A percentile compares a stretch with the other conserved stretches of the same genome.
phyloP scores from a whole-genome alignment of 2,888 invertebrate species.

The Dascillus cervinus region DNA sequence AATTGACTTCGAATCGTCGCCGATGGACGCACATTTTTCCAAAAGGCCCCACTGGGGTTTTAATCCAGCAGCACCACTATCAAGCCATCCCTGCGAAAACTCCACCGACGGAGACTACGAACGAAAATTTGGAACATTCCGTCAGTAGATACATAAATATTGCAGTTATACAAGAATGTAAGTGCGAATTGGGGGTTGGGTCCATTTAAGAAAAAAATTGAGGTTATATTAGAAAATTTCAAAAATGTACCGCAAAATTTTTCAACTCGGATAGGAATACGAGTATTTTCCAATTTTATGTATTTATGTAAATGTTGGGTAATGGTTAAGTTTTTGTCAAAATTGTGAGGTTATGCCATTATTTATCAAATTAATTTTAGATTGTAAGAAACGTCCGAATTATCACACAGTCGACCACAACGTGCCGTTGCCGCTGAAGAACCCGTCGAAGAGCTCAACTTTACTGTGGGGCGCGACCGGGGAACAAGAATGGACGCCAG shows the following conservation, averaged over 20 bases:
- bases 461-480: conserved; percentile 91
- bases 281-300: background rate
- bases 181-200: too few species aligned
- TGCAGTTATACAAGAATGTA: too few species aligned
- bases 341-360: too few species aligned
- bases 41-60: conserved; percentile 82
- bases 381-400: conserved; percentile 41
- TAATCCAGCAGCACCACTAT: conserved; percentile 91
- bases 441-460: conserved; percentile 51
- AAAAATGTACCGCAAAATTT: too few species aligned
- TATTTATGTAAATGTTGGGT: too few species aligned
- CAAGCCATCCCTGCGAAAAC: conserved; percentile 67
- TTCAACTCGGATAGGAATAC: too few species aligned
- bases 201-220: too few species aligned
- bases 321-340: too few species aligned
- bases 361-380: conserved; percentile 28
- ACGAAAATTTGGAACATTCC: too few species aligned
- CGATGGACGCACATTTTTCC: conserved; percentile 99
- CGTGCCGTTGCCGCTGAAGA: conserved; percentile 26
- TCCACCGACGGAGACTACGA: conserved; percentile 17
- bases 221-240: too few species aligned
- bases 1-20: conserved; percentile 87
- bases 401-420: conserved; percentile 32
- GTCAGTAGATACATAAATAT: too few species aligned
- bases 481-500: conserved; percentile 96